Percentiles rank a stretch among this genome's conserved stretches.
Conservation (phyloP, 2,113 vertebrate species). For the Neotoma lepida region DNA sequence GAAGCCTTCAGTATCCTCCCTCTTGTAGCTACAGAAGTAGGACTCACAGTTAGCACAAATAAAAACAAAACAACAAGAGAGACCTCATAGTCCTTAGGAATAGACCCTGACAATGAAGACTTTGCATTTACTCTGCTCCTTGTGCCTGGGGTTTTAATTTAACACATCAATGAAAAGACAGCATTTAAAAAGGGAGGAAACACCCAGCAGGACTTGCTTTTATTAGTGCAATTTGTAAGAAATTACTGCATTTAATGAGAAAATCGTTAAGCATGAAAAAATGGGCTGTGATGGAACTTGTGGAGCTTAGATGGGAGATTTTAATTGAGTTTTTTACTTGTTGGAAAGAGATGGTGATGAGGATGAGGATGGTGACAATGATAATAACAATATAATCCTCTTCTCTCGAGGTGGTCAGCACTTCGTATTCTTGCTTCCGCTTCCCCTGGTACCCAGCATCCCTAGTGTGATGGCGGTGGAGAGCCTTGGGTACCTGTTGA, state of each 20-base stretch:
- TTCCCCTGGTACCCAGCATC: slow-evolving; percentile 46
- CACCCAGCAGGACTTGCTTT: slow-evolving; percentile 84
- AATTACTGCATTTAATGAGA: slow-evolving; percentile 88
- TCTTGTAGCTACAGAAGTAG: slow-evolving; percentile 61
- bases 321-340: slow-evolving; percentile 82
- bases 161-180: slow-evolving; percentile 88
- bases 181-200: slow-evolving; percentile 72
- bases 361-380: neutral
- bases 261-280: slow-evolving; percentile 86
- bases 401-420: slow-evolving; percentile 54
- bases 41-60: slow-evolving; percentile 65
- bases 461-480: neutral
- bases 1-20: neutral
- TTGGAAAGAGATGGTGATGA: slow-evolving; percentile 61
- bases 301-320: slow-evolving; percentile 79
- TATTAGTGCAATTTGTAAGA: slow-evolving; percentile 86
- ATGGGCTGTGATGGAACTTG: slow-evolving; percentile 81
- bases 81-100: slow-evolving; percentile 71
- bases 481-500: neutral
- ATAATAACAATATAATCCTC: slow-evolving; percentile 46
- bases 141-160: slow-evolving; percentile 89
- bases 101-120: slow-evolving; percentile 79
- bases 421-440: neutral
- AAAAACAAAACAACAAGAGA: slow-evolving; percentile 72
- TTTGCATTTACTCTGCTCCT: slow-evolving; percentile 77